Percentiles rank a stretch among this genome's conserved stretches.
These are phyloP conservation scores for Poecilus cupreus DNA, from an alignment of 2,888 invertebrate genomes.

Conservation along the genomic window DNA sequence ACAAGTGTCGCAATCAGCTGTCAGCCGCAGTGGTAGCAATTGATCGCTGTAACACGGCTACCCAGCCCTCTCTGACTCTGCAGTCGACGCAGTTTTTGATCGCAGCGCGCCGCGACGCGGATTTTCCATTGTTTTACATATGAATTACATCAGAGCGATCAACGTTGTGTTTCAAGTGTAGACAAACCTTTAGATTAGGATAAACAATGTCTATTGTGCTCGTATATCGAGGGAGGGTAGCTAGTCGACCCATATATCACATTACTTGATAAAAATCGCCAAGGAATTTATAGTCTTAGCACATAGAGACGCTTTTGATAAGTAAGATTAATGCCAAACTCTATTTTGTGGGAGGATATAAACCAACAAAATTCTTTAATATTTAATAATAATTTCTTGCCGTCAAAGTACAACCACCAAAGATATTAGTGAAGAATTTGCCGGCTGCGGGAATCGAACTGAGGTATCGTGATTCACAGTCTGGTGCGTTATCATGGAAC, in stretches of 20 bases:
- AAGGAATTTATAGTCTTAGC: conserved; percentile 19
- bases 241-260: not conserved
- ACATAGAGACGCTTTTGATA: conserved; percentile 5
- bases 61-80: no score
- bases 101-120: not conserved
- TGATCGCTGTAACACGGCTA: not conserved
- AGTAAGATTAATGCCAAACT: conserved; percentile 5
- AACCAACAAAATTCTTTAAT: no score
- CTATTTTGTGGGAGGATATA: not conserved
- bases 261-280: conserved; percentile 18
- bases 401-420: no score
- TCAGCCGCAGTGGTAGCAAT: conserved; percentile 9
- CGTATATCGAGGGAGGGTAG: not conserved
- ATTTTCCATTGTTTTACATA: conserved; percentile 8
- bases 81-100: not conserved
- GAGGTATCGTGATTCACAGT: no score
- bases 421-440: no score
- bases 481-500: no score
- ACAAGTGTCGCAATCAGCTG: conserved; percentile 24
- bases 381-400: no score
- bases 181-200: not conserved
- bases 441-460: no score
- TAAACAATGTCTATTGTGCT: not conserved
- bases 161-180: not conserved
- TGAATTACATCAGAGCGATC: conserved; percentile 1